Base-by-base conservation (phyloP, 2,888 invertebrate genomes). In the Byasa hedistus region DNA sequence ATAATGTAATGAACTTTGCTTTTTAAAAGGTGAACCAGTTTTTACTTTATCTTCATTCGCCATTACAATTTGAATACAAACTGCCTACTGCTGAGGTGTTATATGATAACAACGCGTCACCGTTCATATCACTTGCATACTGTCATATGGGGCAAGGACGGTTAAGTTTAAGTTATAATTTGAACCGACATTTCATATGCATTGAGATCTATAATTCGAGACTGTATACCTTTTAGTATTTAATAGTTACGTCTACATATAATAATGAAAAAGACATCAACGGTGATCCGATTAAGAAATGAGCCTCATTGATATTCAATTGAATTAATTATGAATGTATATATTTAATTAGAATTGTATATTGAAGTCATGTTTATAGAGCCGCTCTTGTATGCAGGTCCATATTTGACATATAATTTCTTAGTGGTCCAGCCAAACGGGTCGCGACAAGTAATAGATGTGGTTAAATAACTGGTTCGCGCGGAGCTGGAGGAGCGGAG, bases 11-110 rank as follows among this genome's bases (percentile, higher is more conserved):
- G 80, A 81, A 84, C 84, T 85, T 81, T 78, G 79, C 72, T 78
- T 74, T 76, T 78, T 75, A 69, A 86, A 85, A 87, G 86, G 89
- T 88, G 84, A 88, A 84, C 88, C 78, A 84, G 85, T 86, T 86
- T 82, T 83, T 78, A 79, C 73, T 74, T 73, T 77, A 79, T 75
- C 77, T 72, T 69, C 60, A n/a, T 63, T 59, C 57, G 71, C 72
- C 74, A 72, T 71, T 76, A 74, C 70, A 71, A 77, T 83, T 84
- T 83, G 78, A 81, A 84, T 85, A 79, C 79, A 78, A 80, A 80
- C 77, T 72, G 75, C 72, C 70, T 72, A 75, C 71, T 69, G 69
- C 69, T 59, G 54, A 24, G 55, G 36, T 59, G 48, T 63, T 63
- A 10, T 59, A 63, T 67, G 66, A 71, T 65, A 70, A 68, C 62